Conservation (phyloP, 2,888 invertebrate species). For the Lithophane socia region DNA sequence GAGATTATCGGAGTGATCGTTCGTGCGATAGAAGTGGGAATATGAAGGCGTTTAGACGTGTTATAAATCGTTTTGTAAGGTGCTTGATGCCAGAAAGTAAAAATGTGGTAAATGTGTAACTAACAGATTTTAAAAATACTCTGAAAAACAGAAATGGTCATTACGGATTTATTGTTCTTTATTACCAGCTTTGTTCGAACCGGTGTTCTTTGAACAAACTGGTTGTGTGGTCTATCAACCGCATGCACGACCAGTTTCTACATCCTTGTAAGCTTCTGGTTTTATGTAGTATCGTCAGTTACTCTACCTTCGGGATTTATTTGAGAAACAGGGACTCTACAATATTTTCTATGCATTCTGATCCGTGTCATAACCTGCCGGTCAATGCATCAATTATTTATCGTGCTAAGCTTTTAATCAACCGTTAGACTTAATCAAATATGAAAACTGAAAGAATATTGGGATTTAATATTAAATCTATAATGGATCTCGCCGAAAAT, state of each 20-base stretch:
- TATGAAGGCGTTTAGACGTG: slow-evolving; percentile 8
- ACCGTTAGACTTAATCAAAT: background rate
- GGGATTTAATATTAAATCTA: slow-evolving; percentile 10
- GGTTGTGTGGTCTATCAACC: slow-evolving; percentile 17
- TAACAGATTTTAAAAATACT: background rate
- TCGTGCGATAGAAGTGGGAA: background rate
- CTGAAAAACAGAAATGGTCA: background rate
- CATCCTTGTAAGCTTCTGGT: slow-evolving; percentile 26
- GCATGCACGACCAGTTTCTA: slow-evolving; percentile 6
- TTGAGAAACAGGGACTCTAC: background rate
- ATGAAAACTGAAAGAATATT: slow-evolving; percentile 20
- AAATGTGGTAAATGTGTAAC: background rate
- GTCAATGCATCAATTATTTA: background rate
- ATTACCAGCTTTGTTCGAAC: background rate
- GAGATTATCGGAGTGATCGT: slow-evolving; percentile 38
- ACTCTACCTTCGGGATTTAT: background rate
- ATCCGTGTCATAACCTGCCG: background rate
- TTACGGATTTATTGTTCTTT: background rate
- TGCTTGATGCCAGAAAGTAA: background rate
- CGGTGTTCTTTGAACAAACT: slow-evolving; percentile 1
- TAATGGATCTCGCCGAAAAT: background rate
- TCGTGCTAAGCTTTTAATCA: slow-evolving; percentile 2
- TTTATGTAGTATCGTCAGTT: slow-evolving; percentile 1
- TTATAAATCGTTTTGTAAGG: background rate
- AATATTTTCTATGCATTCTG: background rate